A percentile compares a stretch with the other conserved stretches of the same genome.
These are phyloP conservation scores for Notodonta dromedarius DNA, from an alignment of 2,888 invertebrate species.

Conservation along the genomic window DNA sequence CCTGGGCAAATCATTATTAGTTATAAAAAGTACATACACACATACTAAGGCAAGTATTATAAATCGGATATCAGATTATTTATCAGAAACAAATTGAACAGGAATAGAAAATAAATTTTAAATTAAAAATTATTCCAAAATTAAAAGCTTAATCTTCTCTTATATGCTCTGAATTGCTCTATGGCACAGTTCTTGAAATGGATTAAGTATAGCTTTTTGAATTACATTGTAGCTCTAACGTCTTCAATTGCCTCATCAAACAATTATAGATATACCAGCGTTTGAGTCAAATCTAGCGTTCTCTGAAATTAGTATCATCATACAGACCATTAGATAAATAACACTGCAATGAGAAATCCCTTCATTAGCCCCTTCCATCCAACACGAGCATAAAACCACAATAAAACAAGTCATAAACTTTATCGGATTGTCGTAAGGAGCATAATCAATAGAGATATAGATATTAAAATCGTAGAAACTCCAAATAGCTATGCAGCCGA, in stretches of 20 bases:
- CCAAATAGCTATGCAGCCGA: constrained; percentile 14
- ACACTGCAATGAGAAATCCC: constrained; percentile 28
- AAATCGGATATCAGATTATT: no score
- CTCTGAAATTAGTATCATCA: constrained; percentile 29
- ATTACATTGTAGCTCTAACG: constrained; percentile 18
- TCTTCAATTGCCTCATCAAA: not conserved
- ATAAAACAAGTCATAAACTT: constrained; percentile 5
- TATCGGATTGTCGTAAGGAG: constrained; percentile 9
- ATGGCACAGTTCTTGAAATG: no score
- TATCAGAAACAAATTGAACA: no score
- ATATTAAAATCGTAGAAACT: not conserved
- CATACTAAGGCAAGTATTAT: no score
- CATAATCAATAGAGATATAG: constrained; percentile 6
- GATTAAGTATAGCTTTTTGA: constrained; percentile 7
- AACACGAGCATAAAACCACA: constrained; percentile 21
- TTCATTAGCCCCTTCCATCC: constrained; percentile 25
- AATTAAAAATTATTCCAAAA: no score
- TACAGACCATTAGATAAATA: constrained; percentile 26
- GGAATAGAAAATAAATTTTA: no score
- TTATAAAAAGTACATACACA: no score
- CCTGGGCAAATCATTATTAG: no score
- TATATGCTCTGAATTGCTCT: no score
- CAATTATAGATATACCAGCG: not conserved
- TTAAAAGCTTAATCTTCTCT: no score
- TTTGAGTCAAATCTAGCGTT: not conserved